Base-by-base conservation (phyloP, 2,888 invertebrate genomes). In the Ctena decussata region DNA sequence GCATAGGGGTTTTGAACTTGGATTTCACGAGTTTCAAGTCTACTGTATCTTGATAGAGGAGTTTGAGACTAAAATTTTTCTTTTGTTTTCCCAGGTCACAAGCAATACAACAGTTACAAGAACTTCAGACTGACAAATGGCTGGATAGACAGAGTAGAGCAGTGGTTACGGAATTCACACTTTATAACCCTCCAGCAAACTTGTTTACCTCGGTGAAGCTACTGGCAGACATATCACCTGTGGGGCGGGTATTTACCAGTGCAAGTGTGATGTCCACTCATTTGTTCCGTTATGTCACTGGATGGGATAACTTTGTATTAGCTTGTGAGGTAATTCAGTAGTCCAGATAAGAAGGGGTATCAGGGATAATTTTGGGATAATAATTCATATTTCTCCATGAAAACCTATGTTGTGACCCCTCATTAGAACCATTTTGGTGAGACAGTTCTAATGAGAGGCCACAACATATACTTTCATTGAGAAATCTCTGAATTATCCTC, bases 241-340 rank as follows among this genome's bases (percentile, higher is more conserved):
- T 91, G 39, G 95, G 95, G 1, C 89, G 90, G 3, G 85, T 90
- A 15, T 85, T 87, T 24, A 91, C 95, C 0, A 79, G 84, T 0
- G 82, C 85, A 49, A 85, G 90, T 30, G 91, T 95, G 21, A 85
- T 88, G 18, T 94, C 95, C 27, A 93, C 94, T 3, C 87, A 92
- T 69, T 82, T 95, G 49, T 95, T 94, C 91, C 92, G 93, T 65
- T 95, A 95, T 85, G 85, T 93, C 24, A 89, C 93, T 0, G 60
- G 76, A 24, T 90, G 90, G 87, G 95, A 95, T 79, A 94, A 94
- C 77, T 87, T 94, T 70, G 83, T 95, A 0, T 88, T 95, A 60
- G 93, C 93, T n/a, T 94, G 93, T 86, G 95, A 95, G 93, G 95
- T 95, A 84, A 85, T 86, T 32, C 5, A n/a, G n/a, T n/a, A n/a